These are phyloP conservation scores for Myiotriccus ornatus DNA, from an alignment of 2,797 vertebrate genomes.

Conservation along the genomic window DNA sequence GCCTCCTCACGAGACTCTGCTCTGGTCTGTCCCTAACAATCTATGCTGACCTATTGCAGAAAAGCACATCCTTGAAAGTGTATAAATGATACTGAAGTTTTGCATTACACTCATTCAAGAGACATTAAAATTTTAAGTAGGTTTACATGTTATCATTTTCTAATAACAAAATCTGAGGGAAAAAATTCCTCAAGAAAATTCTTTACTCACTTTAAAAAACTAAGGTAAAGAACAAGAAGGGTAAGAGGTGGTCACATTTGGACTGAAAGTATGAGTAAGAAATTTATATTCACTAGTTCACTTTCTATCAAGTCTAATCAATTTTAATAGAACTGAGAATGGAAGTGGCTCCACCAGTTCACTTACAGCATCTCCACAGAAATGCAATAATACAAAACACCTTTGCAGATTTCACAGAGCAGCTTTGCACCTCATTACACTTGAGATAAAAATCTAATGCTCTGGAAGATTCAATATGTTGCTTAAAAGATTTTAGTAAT, in stretches of 20 bases:
- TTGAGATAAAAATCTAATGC: conserved; percentile 61
- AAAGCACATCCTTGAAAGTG: background rate
- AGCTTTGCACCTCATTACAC: conserved; percentile 21
- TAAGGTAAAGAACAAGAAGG: background rate
- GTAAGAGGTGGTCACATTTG: background rate
- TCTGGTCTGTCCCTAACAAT: background rate
- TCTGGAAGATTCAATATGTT: conserved; percentile 55
- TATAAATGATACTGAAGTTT: background rate
- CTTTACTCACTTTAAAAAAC: background rate
- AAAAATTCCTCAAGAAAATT: background rate
- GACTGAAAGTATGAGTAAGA: background rate
- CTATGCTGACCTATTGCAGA: background rate
- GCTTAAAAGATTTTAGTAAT: conserved; percentile 51
- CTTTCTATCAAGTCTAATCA: conserved; percentile 18
- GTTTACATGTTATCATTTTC: background rate
- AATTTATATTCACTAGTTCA: conserved; percentile 35
- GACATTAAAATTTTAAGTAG: background rate
- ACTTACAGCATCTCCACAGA: conserved; percentile 3
- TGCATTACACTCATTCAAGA: background rate
- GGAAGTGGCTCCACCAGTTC: conserved; percentile 6
- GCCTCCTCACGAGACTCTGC: background rate
- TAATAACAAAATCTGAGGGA: background rate
- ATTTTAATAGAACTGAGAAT: conserved; percentile 31
- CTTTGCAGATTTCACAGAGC: conserved; percentile 36
- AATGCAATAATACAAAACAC: conserved; percentile 45